Evolutionary conservation across 1,140 invertebrate genomes (phyloP).

Genomic region (Acromyrmex heyeri): DNA sequence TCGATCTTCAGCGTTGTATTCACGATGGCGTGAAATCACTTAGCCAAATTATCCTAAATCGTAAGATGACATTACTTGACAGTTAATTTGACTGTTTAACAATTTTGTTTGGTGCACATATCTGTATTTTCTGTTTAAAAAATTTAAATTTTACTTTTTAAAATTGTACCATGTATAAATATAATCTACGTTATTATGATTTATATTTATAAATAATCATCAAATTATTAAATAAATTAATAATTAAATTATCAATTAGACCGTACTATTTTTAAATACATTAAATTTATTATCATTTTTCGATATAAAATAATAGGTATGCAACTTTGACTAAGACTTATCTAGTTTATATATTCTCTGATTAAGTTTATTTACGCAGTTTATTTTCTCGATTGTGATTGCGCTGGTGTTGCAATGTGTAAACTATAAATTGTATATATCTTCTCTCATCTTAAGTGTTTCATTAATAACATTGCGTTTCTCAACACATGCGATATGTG

Average conservation of each 20-base stretch:
- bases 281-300: not conserved
- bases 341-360: not conserved
- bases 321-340: not conserved
- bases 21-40: slow-evolving; percentile 34
- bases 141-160: not conserved
- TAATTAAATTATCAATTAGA: not conserved
- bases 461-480: slow-evolving; percentile 14
- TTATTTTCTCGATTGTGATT: slow-evolving; percentile 2
- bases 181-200: not conserved
- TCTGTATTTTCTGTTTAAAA: not conserved
- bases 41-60: slow-evolving; percentile 28
- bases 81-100: not conserved
- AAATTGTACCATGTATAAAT: not conserved
- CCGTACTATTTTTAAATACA: not conserved
- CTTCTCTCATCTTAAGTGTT: not conserved
- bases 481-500: slow-evolving; percentile 1
- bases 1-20: slow-evolving; percentile 29
- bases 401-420: not conserved
- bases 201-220: not conserved
- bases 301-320: not conserved
- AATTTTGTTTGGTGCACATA: not conserved
- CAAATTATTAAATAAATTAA: not conserved
- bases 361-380: slow-evolving; percentile 25
- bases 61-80: not conserved
- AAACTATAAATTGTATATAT: slow-evolving; percentile 14